These are phyloP conservation scores for Conger conger DNA, from an alignment of 2,113 vertebrate genomes.

Conservation along the genomic window DNA sequence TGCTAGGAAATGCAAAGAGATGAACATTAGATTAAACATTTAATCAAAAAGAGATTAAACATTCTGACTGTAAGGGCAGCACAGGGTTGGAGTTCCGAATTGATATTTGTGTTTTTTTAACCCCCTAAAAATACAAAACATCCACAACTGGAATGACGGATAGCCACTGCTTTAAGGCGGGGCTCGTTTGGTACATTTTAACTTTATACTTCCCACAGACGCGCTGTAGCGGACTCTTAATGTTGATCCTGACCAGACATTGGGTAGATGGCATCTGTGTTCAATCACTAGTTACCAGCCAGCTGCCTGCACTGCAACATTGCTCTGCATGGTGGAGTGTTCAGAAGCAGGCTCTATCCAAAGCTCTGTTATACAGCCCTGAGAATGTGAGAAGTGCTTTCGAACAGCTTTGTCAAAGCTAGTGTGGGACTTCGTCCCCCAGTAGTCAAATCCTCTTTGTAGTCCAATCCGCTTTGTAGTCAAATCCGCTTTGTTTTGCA, in stretches of 20 bases:
- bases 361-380: background rate
- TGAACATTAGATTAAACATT: too few relatives aligned
- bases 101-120: too few relatives aligned
- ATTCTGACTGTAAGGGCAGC: too few relatives aligned
- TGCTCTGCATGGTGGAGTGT: background rate
- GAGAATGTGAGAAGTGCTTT: background rate
- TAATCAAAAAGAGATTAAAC: too few relatives aligned
- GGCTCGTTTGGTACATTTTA: background rate
- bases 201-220: background rate
- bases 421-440: background rate
- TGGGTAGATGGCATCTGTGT: background rate
- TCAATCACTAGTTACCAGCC: background rate
- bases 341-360: background rate
- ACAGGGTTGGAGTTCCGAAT: too few relatives aligned
- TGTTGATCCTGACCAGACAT: background rate
- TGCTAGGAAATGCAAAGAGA: background rate
- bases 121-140: background rate
- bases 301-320: background rate
- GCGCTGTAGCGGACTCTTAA: background rate
- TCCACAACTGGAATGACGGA: background rate
- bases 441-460: conserved; percentile 19
- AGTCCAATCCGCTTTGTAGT: conserved; percentile 22
- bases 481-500: conserved; percentile 15
- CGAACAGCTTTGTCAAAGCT: background rate
- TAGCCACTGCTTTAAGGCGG: background rate